Conservation (phyloP, 2,888 invertebrate species). For the Cheilosia vernalis region DNA sequence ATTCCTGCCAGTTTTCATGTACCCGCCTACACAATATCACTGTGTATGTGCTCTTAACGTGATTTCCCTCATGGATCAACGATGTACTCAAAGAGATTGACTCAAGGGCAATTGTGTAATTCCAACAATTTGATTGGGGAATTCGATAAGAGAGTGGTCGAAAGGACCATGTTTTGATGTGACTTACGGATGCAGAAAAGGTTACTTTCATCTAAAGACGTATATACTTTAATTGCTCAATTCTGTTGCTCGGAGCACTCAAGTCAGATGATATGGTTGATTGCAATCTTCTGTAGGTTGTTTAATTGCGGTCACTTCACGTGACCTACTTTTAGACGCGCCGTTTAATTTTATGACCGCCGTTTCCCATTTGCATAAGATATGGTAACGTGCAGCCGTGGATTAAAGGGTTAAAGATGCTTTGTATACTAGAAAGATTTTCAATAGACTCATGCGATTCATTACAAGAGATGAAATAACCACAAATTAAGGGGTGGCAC, state of each 20-base stretch:
- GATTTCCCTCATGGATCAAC: slow-evolving; percentile 42
- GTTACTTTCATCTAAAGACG: not conserved
- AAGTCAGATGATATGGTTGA: not conserved
- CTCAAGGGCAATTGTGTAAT: slow-evolving; percentile 29
- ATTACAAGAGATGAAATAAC: no score
- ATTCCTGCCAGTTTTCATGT: not conserved
- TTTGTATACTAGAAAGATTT: no score
- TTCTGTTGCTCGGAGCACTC: not conserved
- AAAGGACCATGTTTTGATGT: not conserved
- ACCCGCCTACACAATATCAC: not conserved
- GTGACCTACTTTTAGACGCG: no score
- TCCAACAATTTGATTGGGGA: slow-evolving; percentile 12
- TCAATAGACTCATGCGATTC: no score
- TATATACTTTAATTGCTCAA: not conserved
- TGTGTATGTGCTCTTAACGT: slow-evolving; percentile 6
- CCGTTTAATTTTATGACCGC: no score
- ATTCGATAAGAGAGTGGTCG: not conserved
- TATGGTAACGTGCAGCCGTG: no score
- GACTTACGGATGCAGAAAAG: not conserved
- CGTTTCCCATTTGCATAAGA: no score
- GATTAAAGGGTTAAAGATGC: no score
- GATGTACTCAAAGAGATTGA: slow-evolving; percentile 12
- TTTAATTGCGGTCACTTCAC: not conserved
- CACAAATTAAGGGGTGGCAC: no score
- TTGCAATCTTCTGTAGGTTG: not conserved